phyloP scores from a whole-genome alignment of 2,888 invertebrate species.

The Agrotis exclamationis region DNA sequence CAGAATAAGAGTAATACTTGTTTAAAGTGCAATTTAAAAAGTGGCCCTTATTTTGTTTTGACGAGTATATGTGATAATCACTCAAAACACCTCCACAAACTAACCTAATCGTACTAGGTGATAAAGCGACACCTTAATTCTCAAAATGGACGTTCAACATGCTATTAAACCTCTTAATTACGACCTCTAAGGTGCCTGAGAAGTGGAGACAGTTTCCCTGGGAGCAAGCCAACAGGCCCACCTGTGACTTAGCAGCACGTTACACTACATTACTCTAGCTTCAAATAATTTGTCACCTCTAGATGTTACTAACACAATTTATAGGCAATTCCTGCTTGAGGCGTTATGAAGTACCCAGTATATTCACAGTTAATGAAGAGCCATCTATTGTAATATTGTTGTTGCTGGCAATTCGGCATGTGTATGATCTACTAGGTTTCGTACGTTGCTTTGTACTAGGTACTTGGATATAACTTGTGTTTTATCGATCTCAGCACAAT shows the following conservation, averaged over 20 bases:
- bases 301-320: constrained; percentile 37
- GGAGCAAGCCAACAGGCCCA: constrained; percentile 12
- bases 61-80: too few relatives aligned
- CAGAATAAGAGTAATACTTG: too few relatives aligned
- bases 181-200: neutral
- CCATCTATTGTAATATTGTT: constrained; percentile 6
- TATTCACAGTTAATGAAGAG: constrained; percentile 26
- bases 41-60: too few relatives aligned
- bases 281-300: constrained; percentile 45
- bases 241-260: constrained; percentile 4
- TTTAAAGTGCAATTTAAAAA: too few relatives aligned
- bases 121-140: neutral
- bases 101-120: too few relatives aligned
- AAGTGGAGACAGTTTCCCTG: constrained; percentile 1
- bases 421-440: neutral
- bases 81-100: too few relatives aligned
- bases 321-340: constrained; percentile 36
- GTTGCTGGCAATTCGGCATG: neutral
- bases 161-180: neutral
- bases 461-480: too few relatives aligned
- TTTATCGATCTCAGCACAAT: too few relatives aligned
- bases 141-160: neutral
- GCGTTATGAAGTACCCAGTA: constrained; percentile 19
- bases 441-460: too few relatives aligned
- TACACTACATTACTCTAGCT: constrained; percentile 36